Conservation (phyloP, 2,113 vertebrate species). For the Mustela lutreola region DNA sequence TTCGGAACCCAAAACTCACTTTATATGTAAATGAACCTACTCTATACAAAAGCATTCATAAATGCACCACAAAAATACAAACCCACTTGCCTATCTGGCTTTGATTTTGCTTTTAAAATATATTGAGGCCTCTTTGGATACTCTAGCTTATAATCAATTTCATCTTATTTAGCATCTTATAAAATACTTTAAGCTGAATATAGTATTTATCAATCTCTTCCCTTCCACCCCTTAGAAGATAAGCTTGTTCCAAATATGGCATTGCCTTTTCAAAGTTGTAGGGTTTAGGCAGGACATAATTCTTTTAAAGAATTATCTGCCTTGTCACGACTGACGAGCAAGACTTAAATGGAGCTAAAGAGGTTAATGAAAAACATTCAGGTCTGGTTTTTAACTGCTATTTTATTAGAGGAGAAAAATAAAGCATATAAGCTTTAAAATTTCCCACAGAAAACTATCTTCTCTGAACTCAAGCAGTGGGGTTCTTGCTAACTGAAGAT, state of each 20-base stretch:
- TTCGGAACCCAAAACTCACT: slow-evolving; percentile 8
- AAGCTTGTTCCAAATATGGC: slow-evolving; percentile 63
- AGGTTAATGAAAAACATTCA: slow-evolving; percentile 42
- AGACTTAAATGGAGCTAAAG: slow-evolving; percentile 59
- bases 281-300: slow-evolving; percentile 37
- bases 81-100: neutral
- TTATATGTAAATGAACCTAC: neutral
- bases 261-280: slow-evolving; percentile 64
- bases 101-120: slow-evolving; percentile 40
- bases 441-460: neutral
- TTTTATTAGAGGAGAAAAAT: slow-evolving; percentile 20
- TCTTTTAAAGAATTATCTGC: slow-evolving; percentile 50
- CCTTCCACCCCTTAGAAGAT: slow-evolving; percentile 32
- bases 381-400: slow-evolving; percentile 32
- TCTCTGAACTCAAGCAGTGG: neutral
- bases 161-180: neutral
- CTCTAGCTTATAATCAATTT: slow-evolving; percentile 2
- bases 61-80: neutral
- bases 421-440: slow-evolving; percentile 39
- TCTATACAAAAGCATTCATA: slow-evolving; percentile 41
- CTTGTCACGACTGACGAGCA: slow-evolving; percentile 62
- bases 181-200: slow-evolving; percentile 63
- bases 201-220: slow-evolving; percentile 60
- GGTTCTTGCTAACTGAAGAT: neutral
- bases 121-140: neutral